Evolutionary conservation across 2,888 invertebrate genomes (phyloP), one percentile per base, ranked within the genome.

Genomic region (Parnassius apollo): DNA sequence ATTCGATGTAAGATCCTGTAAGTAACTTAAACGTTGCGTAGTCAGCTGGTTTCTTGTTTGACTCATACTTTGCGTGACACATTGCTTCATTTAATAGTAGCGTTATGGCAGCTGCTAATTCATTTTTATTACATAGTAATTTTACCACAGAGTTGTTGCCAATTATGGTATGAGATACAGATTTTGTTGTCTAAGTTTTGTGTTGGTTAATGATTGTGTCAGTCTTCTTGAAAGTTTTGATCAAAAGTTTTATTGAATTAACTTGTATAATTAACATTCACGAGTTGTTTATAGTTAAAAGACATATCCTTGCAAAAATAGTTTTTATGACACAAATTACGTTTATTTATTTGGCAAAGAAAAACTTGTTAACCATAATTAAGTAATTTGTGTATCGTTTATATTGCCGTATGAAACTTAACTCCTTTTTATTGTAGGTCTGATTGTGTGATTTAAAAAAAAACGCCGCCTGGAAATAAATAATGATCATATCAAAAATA

Each of bases 1-100:
- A 44, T 13, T 53, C 18, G 53, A 44, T 55, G 59, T 56, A 64
- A 64, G 53, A 64, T 64, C 57, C 60, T 60, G 53, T 60, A 60
- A 53, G 49, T 42, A 57, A 25, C 52, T 57, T 50, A 45, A 64
- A 60, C 22, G 51, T 64, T 64, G 60, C 64, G 60, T 45, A 57
- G 25, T 52, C 42, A n/a, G 45, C 18, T 48, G 18, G 45, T 57
- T 58, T 59, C 58, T 54, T 12, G 60, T 48, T 57, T 64, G 64
- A 64, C 44, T 60, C 60, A 62, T 61, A 12, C 53, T 44, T 64
- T 60, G 64, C 57, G 64, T 64, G 60, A 64, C 64, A 59, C 64
- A 60, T 61, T 64, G 57, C 64, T 60, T 64, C 60, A 60, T 48
- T 62, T 60, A 59, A 59, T 54, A 56, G 58, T 62, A 46, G 45